phyloP scores from a whole-genome alignment of 2,888 invertebrate species.

The Epirrhoe alternata region DNA sequence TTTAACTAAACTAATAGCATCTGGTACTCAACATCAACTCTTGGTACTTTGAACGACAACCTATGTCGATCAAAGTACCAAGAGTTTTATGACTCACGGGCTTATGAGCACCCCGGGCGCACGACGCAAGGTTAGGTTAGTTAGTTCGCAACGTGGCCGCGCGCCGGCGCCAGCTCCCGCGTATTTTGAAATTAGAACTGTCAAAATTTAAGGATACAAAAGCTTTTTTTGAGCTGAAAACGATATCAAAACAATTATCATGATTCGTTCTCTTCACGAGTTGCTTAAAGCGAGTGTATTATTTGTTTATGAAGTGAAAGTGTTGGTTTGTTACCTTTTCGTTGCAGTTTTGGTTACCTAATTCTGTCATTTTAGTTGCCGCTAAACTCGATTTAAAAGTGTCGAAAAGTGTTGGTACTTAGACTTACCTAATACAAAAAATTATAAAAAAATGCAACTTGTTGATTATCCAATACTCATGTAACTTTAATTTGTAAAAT shows the following conservation, averaged over 20 bases:
- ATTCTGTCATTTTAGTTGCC: background rate
- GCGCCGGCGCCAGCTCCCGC: constrained; percentile 73
- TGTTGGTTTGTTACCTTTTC: background rate
- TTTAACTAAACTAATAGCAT: too few species aligned
- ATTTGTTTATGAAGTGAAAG: constrained; percentile 7
- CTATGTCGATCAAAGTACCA: constrained; percentile 65
- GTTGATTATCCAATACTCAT: constrained; percentile 45
- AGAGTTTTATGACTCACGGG: constrained; percentile 58
- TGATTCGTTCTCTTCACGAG: constrained; percentile 24
- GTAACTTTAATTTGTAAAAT: background rate
- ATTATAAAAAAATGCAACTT: constrained; percentile 50
- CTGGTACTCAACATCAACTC: too few species aligned
- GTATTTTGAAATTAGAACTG: constrained; percentile 46
- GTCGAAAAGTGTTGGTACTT: background rate
- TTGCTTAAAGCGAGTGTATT: background rate
- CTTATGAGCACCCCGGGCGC: constrained; percentile 63
- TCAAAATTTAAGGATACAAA: constrained; percentile 8
- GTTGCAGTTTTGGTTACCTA: background rate
- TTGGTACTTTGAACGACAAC: too few species aligned
- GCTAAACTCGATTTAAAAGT: background rate
- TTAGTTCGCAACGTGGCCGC: constrained; percentile 83
- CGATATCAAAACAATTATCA: background rate
- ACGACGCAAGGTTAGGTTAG: constrained; percentile 80
- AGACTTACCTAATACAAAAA: background rate
- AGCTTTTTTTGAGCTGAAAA: background rate